Conservation (phyloP, 2,888 invertebrate species). For the Cordilura impudica region DNA sequence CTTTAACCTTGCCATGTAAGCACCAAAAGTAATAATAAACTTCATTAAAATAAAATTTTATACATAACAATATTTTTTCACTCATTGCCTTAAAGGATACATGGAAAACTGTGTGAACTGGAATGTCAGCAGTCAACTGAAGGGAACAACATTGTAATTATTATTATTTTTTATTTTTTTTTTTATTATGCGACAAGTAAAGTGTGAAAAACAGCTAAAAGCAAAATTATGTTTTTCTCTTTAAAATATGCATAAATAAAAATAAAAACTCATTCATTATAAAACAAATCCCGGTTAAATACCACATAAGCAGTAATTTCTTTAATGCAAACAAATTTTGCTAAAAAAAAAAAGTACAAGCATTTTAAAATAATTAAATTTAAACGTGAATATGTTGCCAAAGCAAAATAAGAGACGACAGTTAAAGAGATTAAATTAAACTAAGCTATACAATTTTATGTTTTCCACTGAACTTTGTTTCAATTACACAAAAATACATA, state of each 20-base stretch:
- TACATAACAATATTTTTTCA: conserved; percentile 1
- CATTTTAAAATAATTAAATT: conserved; percentile 10
- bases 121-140: conserved; percentile 20
- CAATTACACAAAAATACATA: not conserved
- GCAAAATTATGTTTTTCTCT: conserved; percentile 43
- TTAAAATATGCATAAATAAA: not conserved
- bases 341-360: not conserved
- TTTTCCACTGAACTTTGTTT: not conserved
- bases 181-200: conserved; percentile 21
- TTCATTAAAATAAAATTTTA: conserved; percentile 39
- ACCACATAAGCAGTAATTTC: not conserved
- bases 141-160: conserved; percentile 46
- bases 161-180: conserved; percentile 39
- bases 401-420: not conserved
- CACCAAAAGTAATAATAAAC: conserved; percentile 38
- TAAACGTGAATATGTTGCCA: conserved; percentile 7
- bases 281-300: conserved; percentile 8
- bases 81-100: not conserved
- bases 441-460: conserved; percentile 10
- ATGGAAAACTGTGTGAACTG: not conserved
- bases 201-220: conserved; percentile 55
- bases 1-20: conserved; percentile 7
- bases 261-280: conserved; percentile 48
- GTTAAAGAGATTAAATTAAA: conserved; percentile 9
- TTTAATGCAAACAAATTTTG: not conserved